These are phyloP conservation scores for Gryllus bimaculatus DNA, from an alignment of 1,140 invertebrate genomes.

Conservation along the genomic window DNA sequence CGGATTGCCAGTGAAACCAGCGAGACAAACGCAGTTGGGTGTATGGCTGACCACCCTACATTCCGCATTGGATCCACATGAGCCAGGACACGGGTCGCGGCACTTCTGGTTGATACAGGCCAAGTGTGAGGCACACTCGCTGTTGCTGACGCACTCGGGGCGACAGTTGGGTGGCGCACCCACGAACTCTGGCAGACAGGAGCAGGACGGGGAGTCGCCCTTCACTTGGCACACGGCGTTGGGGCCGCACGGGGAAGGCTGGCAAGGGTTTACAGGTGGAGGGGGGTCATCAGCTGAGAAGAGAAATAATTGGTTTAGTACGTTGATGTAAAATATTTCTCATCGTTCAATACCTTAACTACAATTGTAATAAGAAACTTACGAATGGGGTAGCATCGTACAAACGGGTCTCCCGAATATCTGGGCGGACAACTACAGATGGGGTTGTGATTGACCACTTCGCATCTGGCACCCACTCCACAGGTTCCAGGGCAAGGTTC, in stretches of 20 bases:
- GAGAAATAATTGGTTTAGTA: not conserved
- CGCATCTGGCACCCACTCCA: slow-evolving; percentile 39
- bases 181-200: slow-evolving; percentile 30
- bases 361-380: not conserved
- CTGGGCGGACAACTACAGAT: slow-evolving; percentile 43
- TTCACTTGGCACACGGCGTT: slow-evolving; percentile 47
- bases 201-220: slow-evolving; percentile 29
- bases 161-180: slow-evolving; percentile 30
- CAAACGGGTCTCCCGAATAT: slow-evolving; percentile 48
- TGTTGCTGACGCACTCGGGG: slow-evolving; percentile 29
- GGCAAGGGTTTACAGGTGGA: slow-evolving; percentile 32
- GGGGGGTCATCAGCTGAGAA: not conserved
- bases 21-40: slow-evolving; percentile 33
- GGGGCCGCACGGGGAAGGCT: slow-evolving; percentile 45
- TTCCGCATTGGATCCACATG: slow-evolving; percentile 34
- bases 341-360: too few species aligned
- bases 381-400: not conserved
- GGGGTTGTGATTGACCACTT: slow-evolving; percentile 45
- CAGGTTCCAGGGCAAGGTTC: slow-evolving; percentile 44
- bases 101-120: slow-evolving; percentile 32
- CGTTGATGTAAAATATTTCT: too few species aligned
- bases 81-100: slow-evolving; percentile 31
- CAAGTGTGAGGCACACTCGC: slow-evolving; percentile 28
- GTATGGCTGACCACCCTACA: slow-evolving; percentile 34
- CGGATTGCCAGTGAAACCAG: slow-evolving; percentile 37